These are phyloP conservation scores for Poecilia velifera DNA, from an alignment of 2,797 vertebrate genomes.

Conservation along the genomic window DNA sequence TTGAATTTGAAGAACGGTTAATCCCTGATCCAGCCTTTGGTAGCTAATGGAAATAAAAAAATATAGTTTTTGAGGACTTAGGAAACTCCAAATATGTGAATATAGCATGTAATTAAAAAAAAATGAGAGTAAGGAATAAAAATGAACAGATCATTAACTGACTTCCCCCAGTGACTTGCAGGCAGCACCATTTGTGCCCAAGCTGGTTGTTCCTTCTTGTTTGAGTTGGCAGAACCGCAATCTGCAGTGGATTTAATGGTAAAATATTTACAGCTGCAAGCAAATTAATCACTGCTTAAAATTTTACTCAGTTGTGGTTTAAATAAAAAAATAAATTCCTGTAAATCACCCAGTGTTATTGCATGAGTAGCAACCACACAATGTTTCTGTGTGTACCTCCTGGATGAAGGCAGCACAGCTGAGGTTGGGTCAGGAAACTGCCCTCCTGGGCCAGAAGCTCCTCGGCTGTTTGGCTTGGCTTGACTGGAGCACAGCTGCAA, in stretches of 20 bases:
- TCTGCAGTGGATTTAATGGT: constrained; percentile 41
- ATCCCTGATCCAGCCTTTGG: neutral
- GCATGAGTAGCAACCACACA: constrained; percentile 58
- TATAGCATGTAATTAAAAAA: neutral
- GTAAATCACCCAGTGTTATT: constrained; percentile 67
- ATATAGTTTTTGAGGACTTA: neutral
- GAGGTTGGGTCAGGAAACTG: constrained; percentile 40
- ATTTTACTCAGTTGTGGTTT: constrained; percentile 21
- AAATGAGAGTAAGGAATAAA: neutral
- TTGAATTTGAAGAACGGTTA: neutral
- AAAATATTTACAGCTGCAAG: constrained; percentile 45
- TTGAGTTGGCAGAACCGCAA: constrained; percentile 51
- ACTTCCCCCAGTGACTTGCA: constrained; percentile 13
- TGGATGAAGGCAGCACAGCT: constrained; percentile 26
- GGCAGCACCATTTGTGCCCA: constrained; percentile 26
- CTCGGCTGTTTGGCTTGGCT: constrained; percentile 72
- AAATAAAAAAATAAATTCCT: constrained; percentile 48
- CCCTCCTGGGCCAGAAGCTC: constrained; percentile 44
- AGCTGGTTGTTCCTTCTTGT: constrained; percentile 37
- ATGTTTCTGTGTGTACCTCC: constrained; percentile 65
- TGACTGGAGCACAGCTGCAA: constrained; percentile 47
- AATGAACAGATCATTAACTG: neutral
- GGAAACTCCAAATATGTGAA: neutral
- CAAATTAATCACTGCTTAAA: constrained; percentile 45
- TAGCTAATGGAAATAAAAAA: neutral